Percentiles rank a stretch among this genome's conserved stretches.
Conservation (phyloP, 2,888 invertebrate species). For the Argyra leucocephala region DNA sequence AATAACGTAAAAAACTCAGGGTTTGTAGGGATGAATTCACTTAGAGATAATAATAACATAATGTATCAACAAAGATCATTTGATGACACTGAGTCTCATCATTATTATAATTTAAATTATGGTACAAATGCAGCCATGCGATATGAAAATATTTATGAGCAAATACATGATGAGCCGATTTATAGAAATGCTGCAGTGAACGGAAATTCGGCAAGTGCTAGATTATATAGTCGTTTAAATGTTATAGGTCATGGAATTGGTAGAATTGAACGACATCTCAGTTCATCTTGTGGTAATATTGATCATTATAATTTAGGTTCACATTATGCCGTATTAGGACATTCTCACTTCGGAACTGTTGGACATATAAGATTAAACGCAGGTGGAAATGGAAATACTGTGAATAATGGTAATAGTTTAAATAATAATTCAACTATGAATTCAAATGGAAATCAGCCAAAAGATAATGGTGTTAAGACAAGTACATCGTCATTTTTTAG, state of each 20-base stretch:
- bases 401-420: slow-evolving; percentile 26
- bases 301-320: slow-evolving; percentile 45
- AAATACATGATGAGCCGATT: slow-evolving; percentile 46
- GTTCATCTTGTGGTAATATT: slow-evolving; percentile 57
- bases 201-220: slow-evolving; percentile 24
- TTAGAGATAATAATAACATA: slow-evolving; percentile 27
- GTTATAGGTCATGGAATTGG: slow-evolving; percentile 50
- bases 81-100: slow-evolving; percentile 43
- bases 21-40: slow-evolving; percentile 29
- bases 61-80: slow-evolving; percentile 39
- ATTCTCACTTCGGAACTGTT: slow-evolving; percentile 43
- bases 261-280: slow-evolving; percentile 52
- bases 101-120: slow-evolving; percentile 40
- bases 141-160: slow-evolving; percentile 49
- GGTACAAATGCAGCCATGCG: slow-evolving; percentile 32
- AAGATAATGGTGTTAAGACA: slow-evolving; percentile 35
- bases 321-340: slow-evolving; percentile 43
- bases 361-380: slow-evolving; percentile 43
- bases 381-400: slow-evolving; percentile 20
- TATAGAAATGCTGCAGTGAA: slow-evolving; percentile 32
- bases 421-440: slow-evolving; percentile 20
- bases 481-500: slow-evolving; percentile 43
- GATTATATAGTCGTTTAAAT: slow-evolving; percentile 48
- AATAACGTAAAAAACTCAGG: slow-evolving; percentile 28
- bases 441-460: slow-evolving; percentile 20